These are phyloP conservation scores for Limnephilus lunatus DNA, from an alignment of 2,888 invertebrate genomes.

Conservation along the genomic window DNA sequence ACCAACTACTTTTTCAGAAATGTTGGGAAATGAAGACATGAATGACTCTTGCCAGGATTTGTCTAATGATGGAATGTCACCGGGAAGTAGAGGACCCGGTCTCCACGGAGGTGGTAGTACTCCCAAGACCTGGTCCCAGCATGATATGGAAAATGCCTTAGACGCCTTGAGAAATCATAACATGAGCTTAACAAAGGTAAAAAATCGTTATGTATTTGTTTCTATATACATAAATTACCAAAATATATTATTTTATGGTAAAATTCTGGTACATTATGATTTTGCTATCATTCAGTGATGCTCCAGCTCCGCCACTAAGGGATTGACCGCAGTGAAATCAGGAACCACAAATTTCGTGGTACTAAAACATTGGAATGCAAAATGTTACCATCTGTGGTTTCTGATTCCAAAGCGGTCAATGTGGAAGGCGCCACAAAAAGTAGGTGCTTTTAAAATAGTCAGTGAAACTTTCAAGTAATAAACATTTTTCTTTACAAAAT, in stretches of 20 bases:
- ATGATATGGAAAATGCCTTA: conserved; percentile 92
- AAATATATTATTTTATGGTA: neutral
- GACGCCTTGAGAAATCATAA: conserved; percentile 91
- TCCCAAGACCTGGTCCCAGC: conserved; percentile 92
- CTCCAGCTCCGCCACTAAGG: neutral
- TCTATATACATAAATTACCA: too few species aligned
- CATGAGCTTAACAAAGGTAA: conserved; percentile 92
- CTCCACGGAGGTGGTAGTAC: conserved; percentile 76
- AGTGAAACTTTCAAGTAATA: neutral
- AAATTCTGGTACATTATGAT: too few species aligned
- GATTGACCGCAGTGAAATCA: neutral
- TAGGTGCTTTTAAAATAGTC: neutral
- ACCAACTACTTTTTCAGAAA: conserved; percentile 28
- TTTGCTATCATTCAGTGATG: too few species aligned
- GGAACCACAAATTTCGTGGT: neutral
- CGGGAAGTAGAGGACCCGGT: conserved; percentile 67
- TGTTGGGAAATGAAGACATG: conserved; percentile 52
- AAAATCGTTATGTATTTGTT: neutral
- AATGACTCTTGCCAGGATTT: conserved; percentile 58
- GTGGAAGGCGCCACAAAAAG: neutral
- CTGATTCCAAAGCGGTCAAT: neutral
- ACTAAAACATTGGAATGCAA: neutral
- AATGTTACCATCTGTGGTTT: neutral
- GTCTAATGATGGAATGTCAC: conserved; percentile 66
- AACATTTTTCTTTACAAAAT: neutral